phyloP scores from a whole-genome alignment of 2,113 vertebrate species.

The Falcunculus frontatus region DNA sequence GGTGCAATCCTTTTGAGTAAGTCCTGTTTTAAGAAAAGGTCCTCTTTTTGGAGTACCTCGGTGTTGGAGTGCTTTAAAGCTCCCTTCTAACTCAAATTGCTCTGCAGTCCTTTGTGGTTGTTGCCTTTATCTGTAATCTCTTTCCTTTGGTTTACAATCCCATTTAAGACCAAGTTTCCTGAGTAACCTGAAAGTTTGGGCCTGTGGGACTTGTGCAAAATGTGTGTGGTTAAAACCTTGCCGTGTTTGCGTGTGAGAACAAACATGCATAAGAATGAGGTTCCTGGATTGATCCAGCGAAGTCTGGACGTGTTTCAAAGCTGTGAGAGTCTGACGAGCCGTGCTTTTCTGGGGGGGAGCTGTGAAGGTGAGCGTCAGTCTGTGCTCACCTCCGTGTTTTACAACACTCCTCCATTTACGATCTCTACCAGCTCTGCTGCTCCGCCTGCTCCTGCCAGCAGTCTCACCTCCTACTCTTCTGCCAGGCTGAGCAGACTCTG shows the following conservation, averaged over 20 bases:
- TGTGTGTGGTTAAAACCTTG: background rate
- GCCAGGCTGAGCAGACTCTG: background rate
- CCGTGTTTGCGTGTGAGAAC: background rate
- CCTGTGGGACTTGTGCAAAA: background rate
- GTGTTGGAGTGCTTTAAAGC: background rate
- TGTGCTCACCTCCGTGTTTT: conserved; percentile 55
- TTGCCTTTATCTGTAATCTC: background rate
- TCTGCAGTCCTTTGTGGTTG: background rate
- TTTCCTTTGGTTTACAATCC: background rate
- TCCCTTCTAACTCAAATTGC: background rate
- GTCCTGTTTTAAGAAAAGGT: background rate
- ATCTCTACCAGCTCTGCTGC: conserved; percentile 22
- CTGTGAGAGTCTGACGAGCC: background rate
- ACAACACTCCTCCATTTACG: conserved; percentile 21
- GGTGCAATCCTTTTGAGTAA: background rate
- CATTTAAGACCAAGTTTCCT: background rate
- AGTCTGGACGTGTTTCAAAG: background rate
- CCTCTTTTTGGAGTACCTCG: background rate
- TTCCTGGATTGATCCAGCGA: background rate
- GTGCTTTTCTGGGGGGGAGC: conserved; percentile 2
- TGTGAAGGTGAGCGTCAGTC: conserved; percentile 37
- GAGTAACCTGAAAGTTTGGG: background rate
- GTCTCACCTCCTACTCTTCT: conserved; percentile 36
- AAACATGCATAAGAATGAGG: background rate
- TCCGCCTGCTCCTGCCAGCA: conserved; percentile 34